Base-by-base conservation (phyloP, 2,888 invertebrate species). In the Harmothoe impar region DNA sequence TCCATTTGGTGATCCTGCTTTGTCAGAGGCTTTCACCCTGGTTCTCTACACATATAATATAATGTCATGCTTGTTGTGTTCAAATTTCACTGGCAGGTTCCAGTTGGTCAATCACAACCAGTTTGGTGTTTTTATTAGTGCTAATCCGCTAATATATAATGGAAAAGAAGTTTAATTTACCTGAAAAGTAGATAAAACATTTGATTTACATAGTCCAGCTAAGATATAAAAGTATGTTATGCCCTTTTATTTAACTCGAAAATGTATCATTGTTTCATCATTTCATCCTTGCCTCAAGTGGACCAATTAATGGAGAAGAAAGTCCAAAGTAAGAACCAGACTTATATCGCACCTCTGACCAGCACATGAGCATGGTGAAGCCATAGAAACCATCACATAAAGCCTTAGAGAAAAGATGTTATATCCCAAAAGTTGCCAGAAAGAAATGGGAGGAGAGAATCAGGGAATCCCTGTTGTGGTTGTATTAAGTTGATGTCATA, bases 251-350 rank as follows among this genome's bases (percentile, higher is more conserved):
- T 81, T 81, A 35, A 81, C 35, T 15, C 23, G 62, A 62, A 72
- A 43, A 81, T 81, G 51, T 54, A 86, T 86, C 25, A 84, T 20
- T 56, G 54, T 86, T 54, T 86, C 29, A 86, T 29, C 86, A 54
- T 86, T 86, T 29, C 52, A 86, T 86, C 86, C 86, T 86, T 86
- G 86, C 86, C 20, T 25, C 86, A 86, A 86, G 86, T 86, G 86
- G 86, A 86, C 86, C 86, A 54, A 52, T n/a, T 86, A 86, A 86
- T 86, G 86, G 86, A 86, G 86, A 86, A 86, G 86, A 86, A 86
- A 86, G 86, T 54, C 54, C 86, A 86, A 86, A 86, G 86, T 86
- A 86, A 86, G 86, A 86, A 52, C 54, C 23, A 86, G 35, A 81
- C 81, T 81, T 81, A 33, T 81, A 81, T 43, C 23, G 81, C 81